Conservation (phyloP, 2,797 vertebrate species). For the Myioborus miniatus region DNA sequence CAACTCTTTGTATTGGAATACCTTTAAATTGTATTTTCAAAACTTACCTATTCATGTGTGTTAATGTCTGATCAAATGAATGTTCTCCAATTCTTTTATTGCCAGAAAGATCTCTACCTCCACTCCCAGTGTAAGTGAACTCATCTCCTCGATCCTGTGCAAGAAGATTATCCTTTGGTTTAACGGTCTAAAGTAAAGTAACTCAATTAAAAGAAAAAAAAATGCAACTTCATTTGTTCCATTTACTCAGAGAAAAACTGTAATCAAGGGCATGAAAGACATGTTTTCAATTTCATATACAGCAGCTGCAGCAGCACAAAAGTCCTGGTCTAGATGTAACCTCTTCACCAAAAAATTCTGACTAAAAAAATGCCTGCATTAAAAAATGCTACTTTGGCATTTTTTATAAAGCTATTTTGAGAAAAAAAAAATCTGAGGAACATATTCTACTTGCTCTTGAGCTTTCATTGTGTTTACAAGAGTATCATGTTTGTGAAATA, state of each 20-base stretch:
- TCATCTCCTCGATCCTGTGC: slow-evolving; percentile 95
- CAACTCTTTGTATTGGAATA: background rate
- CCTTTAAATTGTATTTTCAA: background rate
- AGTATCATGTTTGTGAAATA: background rate
- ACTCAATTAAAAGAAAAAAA: background rate
- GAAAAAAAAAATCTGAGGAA: background rate
- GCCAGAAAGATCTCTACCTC: slow-evolving; percentile 97
- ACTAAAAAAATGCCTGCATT: background rate
- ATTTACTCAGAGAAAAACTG: slow-evolving; percentile 1
- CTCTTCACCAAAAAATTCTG: background rate
- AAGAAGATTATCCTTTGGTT: slow-evolving; percentile 61
- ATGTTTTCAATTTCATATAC: background rate
- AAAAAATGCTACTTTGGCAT: background rate
- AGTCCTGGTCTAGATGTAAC: background rate
- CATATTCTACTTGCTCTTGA: background rate
- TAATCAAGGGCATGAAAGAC: background rate
- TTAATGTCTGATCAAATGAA: slow-evolving; percentile 96
- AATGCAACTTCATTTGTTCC: background rate
- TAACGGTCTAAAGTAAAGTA: background rate
- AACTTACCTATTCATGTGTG: slow-evolving; percentile 96
- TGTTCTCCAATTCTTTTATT: slow-evolving; percentile 98
- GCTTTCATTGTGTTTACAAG: background rate
- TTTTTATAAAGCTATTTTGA: background rate
- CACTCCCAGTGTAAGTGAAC: slow-evolving; percentile 98
- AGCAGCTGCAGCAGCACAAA: background rate